Base-by-base conservation (phyloP, 2,113 vertebrate species). In the Melanocharis versteri region DNA sequence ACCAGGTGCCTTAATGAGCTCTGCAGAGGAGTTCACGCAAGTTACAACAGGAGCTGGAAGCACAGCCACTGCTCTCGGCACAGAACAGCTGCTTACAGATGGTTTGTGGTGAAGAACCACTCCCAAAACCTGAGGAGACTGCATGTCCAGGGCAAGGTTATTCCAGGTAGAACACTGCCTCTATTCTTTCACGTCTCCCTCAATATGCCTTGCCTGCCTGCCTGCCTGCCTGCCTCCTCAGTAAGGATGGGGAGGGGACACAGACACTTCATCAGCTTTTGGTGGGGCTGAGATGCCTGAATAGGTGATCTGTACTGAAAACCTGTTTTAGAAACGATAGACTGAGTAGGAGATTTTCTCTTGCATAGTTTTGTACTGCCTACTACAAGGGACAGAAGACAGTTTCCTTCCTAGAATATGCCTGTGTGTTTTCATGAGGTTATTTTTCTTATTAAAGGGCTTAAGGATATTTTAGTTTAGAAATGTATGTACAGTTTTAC, bases 381-480 rank as follows among this genome's bases (percentile, higher is more conserved):
- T 86, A 19, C n/a, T 61, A 42, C 13, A 66, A 54, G 19, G 19
- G 14, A 18, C 9, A 12, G 42, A 80, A 61, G 30, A 19, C 23
- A 68, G 28, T 51, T 78, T 62, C 2, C 26, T 78, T 89, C 22
- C 40, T 71, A 42, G 26, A 58, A 47, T 33, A 81, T 26, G 57
- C 13, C 15, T 65, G 10, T 0, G 0, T 44, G 24, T 64, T 93
- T 93, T 71, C 53, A 37, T 31, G 1, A 44, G 2, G 13, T 39
- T 58, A 6, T 37, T 37, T 61, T 44, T 22, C 48, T 47, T 69
- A 50, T 47, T 44, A 65, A 57, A 19, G 33, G 3, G 2, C 53
- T 64, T 86, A 56, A 48, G 10, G 10, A 17, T 47, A 54, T 62
- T 82, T 81, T 47, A 33, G 16, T 66, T 11, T 76, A 57, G 40